These are phyloP conservation scores for Sphaeridia pumilis DNA, from an alignment of 2,888 invertebrate genomes.

Conservation along the genomic window DNA sequence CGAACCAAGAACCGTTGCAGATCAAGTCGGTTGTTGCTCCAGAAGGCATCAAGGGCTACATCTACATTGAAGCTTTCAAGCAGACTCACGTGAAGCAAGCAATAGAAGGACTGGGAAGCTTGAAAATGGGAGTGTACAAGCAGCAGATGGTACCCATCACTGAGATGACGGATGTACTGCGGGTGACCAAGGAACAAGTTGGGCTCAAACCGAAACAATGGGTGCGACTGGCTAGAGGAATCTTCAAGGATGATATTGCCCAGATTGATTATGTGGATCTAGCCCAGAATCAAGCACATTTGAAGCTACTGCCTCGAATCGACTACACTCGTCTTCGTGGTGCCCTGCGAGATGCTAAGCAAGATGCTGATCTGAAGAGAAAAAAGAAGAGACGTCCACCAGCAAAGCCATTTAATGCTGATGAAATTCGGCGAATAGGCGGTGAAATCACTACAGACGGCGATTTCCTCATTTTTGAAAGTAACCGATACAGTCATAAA, in stretches of 20 bases:
- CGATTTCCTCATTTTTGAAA: conserved; percentile 92
- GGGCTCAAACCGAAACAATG: conserved; percentile 89
- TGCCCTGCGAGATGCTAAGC: conserved; percentile 48
- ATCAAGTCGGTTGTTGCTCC: conserved; percentile 96
- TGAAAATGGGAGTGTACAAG: conserved; percentile 84
- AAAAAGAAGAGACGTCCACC: conserved; percentile 77
- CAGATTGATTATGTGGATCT: conserved; percentile 98
- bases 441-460: conserved; percentile 95
- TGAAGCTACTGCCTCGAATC: conserved; percentile 91
- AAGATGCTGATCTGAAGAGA: conserved; percentile 72
- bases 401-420: conserved; percentile 90
- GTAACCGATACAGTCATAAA: conserved; percentile 87
- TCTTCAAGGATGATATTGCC: conserved; percentile 74
- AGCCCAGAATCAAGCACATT: conserved; percentile 90
- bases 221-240: conserved; percentile 89
- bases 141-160: conserved; percentile 99
- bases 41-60: conserved; percentile 92
- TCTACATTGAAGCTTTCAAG: conserved; percentile 96
- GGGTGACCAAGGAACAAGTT: conserved; percentile 92
- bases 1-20: conserved; percentile 63
- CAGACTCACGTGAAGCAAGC: conserved; percentile 91
- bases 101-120: conserved; percentile 84
- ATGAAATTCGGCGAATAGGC: conserved; percentile 83
- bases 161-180: conserved; percentile 97
- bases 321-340: conserved; percentile 90